Evolutionary conservation across 2,113 vertebrate genomes (phyloP), one percentile per base, ranked within the genome.

Genomic region (Paratilapia polleni): DNA sequence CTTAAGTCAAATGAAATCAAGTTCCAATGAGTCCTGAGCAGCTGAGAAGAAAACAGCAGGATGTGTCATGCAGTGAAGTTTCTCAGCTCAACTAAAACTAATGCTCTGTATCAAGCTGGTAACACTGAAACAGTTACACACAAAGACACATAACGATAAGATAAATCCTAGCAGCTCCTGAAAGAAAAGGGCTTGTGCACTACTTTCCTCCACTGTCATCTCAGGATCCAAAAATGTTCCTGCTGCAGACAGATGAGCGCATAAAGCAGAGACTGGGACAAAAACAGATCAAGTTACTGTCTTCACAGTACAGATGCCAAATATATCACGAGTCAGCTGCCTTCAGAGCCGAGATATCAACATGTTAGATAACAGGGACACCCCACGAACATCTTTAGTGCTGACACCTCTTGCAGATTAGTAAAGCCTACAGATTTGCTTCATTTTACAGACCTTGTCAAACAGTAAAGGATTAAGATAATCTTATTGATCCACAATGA

Each of bases 281-380:
- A 86, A 83, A 81, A 73, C 81, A 81, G 63, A 90, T 86, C 26
- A 1, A 54, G 74, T 84, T 86, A 47, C 80, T 24, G 76, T 57
- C 54, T 3, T 49, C 80, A 36, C n/a, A 5, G 63, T 20, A n/a
- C 10, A 77, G 54, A 76, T 1, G 7, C 4, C 66, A 64, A 79
- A 84, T 24, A 81, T 58, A 88, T 63, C 58, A 68, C 15, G 8
- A 62, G 81, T 64, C 10, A 20, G 41, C 77, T 17, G 68, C 88
- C 38, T 38, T 54, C 77, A 63, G 62, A 77, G 75, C 77, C 1
- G 68, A 77, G 61, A 68, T 34, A 63, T 78, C 60, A 87, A 64
- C 75, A 77, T 52, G 63, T 80, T 78, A 57, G 77, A 85, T 83
- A 74, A 74, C 34, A 34, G 56, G 1, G 59, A 34, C 19, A 8